Evolutionary conservation across 2,888 invertebrate genomes (phyloP).

Genomic region (Seira musarum): DNA sequence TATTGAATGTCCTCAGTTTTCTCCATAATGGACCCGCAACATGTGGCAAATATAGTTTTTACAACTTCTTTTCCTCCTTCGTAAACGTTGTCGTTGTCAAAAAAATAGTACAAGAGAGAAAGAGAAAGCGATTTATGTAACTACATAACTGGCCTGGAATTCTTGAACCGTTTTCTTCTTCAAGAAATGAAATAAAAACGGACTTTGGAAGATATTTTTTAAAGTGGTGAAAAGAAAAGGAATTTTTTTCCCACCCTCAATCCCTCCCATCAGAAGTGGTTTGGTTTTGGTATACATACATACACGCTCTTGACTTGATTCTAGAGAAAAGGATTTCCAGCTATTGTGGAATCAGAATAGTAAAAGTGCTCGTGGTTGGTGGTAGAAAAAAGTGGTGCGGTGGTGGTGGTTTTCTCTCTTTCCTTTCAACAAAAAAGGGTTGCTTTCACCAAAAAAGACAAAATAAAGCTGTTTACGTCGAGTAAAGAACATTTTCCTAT

Average conservation of each 20-base stretch:
- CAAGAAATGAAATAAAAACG: background rate
- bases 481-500: conserved; percentile 7
- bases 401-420: conserved; percentile 27
- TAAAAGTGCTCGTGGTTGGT: background rate
- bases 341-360: background rate
- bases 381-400: background rate
- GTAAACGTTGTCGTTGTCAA: conserved; percentile 18
- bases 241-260: conserved; percentile 12
- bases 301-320: background rate
- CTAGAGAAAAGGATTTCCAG: background rate
- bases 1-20: conserved; percentile 62
- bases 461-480: background rate
- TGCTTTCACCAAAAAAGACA: conserved; percentile 8
- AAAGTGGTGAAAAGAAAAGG: conserved; percentile 8
- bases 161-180: background rate
- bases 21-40: conserved; percentile 68
- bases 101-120: conserved; percentile 14
- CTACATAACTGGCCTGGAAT: conserved; percentile 45
- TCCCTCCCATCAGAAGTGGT: background rate
- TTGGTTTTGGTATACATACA: conserved; percentile 17
- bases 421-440: conserved; percentile 33
- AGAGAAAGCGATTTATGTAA: conserved; percentile 50
- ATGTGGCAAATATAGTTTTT: conserved; percentile 68
- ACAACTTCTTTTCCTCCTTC: conserved; percentile 61
- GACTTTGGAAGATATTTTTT: background rate